Evolutionary conservation across 2,888 invertebrate species (phyloP).

Genomic region (Physocephala rufipes): DNA sequence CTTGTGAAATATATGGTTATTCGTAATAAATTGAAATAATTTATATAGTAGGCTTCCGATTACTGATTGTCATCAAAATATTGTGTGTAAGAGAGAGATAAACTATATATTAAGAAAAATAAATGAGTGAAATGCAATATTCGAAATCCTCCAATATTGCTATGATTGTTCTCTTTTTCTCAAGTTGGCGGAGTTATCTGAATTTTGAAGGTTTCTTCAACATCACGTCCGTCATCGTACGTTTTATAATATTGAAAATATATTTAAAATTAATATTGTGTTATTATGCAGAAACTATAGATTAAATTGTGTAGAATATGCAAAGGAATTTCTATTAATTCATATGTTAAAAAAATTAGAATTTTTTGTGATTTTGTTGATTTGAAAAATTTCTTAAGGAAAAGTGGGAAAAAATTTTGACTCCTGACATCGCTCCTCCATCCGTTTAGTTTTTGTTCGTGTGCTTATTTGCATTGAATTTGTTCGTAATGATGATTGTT

Average conservation of each 20-base stretch:
- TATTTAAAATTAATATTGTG: constrained; percentile 40
- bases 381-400: constrained; percentile 35
- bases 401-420: constrained; percentile 37
- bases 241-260: constrained; percentile 40
- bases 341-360: constrained; percentile 33
- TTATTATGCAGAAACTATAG: constrained; percentile 34
- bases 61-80: too few species aligned
- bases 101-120: not conserved
- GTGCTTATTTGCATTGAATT: constrained; percentile 40
- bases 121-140: constrained; percentile 11
- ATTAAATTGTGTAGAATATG: constrained; percentile 27
- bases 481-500: not conserved
- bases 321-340: constrained; percentile 26
- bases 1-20: too few species aligned
- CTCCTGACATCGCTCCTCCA: constrained; percentile 31
- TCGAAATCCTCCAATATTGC: constrained; percentile 27
- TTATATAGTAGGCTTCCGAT: too few species aligned
- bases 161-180: constrained; percentile 16
- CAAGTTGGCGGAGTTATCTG: constrained; percentile 33
- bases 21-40: too few species aligned
- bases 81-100: not conserved
- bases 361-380: constrained; percentile 30
- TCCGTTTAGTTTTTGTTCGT: constrained; percentile 32
- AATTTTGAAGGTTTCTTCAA: constrained; percentile 35
- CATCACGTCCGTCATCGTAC: constrained; percentile 44